Evolutionary conservation across 1,140 invertebrate species (phyloP).

Genomic region (Pogonomyrmex californicus): DNA sequence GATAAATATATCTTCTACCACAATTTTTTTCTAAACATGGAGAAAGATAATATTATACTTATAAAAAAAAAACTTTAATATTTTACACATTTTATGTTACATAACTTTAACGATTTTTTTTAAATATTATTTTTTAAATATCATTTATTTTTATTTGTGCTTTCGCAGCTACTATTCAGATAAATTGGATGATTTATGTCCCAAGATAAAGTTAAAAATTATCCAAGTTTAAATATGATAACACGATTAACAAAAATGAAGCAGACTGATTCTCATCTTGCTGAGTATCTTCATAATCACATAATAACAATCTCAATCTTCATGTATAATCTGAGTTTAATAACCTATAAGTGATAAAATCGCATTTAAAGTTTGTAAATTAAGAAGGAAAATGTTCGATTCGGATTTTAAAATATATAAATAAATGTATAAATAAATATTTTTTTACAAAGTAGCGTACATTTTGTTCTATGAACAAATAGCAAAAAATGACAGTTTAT

Average conservation of each 20-base stretch:
- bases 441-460: not conserved
- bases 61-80: not conserved
- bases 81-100: not conserved
- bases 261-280: not conserved
- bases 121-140: not conserved
- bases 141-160: not conserved
- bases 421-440: not conserved
- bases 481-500: not conserved
- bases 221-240: constrained; percentile 8
- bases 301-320: not conserved
- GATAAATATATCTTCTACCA: not conserved
- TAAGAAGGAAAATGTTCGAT: not conserved
- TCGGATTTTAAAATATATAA: not conserved
- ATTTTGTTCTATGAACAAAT: constrained; percentile 2
- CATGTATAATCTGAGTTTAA: constrained; percentile 2
- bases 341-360: constrained; percentile 3
- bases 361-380: not conserved
- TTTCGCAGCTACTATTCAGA: not conserved
- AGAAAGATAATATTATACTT: not conserved
- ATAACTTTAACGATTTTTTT: not conserved
- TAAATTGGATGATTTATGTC: constrained; percentile 11
- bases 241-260: not conserved
- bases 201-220: constrained; percentile 2
- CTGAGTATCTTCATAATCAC: not conserved
- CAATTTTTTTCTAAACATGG: not conserved